Evolutionary conservation across 1,140 invertebrate genomes (phyloP), one percentile per base, ranked within the genome.

Genomic region (Eubasilissa regina): DNA sequence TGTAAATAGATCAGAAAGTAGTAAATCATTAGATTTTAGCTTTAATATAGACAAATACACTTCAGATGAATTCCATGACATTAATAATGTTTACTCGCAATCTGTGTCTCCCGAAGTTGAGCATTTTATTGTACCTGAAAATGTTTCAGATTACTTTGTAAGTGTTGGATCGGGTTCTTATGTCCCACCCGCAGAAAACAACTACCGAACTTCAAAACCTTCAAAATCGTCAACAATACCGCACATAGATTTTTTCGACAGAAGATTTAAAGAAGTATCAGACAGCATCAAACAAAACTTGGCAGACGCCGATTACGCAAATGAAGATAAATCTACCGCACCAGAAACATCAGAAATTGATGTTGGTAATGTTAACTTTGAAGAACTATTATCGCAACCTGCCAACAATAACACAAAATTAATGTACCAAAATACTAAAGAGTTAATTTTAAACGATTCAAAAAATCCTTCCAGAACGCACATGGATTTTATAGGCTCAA

Each of bases 21-120:
- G 70, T 9, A 82, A 82, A 76, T 75, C 81, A 10, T 43, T 80
- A 1, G 62, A 75, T 47, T 75, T 44, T 13, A 62, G 75, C 15
- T 83, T 83, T 56, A 81, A 83, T 19, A 81, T 83, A 17, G 80
- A 83, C 48, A 83, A 83, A 77, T 83, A 83, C 44, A 83, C 81
- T 12, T 83, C 81, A 47, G 72, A 77, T 11, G 79, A 83, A 51
- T 83, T 83, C 72, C 81, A 83, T 56, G 80, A 83, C 44, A 70
- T 83, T 19, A 83, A 83, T 75, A 83, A 83, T 79, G 81, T 83
- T 19, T 83, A 83, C 51, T 77, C 80, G 25, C 81, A 83, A 66
- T 73, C 79, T 12, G 25, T 81, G 19, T 83, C 81, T 21, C 81
- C 81, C n/a, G 81, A 83, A 44, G 58, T 83, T 21, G 77, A 79